These are phyloP conservation scores for Junonia oenone DNA, from an alignment of 2,888 invertebrate genomes.

Conservation along the genomic window DNA sequence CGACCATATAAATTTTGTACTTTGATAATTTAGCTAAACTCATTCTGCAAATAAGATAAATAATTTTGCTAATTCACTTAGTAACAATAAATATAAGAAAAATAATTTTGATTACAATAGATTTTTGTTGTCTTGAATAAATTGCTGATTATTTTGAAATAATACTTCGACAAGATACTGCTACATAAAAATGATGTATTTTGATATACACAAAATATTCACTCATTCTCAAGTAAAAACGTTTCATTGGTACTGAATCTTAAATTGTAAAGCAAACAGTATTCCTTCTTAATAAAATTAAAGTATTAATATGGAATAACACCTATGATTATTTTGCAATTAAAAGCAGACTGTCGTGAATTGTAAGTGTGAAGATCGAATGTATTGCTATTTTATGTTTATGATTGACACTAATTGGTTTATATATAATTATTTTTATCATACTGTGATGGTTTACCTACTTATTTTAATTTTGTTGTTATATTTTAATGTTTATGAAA, in stretches of 20 bases:
- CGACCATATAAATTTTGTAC: conserved; percentile 1
- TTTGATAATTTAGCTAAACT: background rate
- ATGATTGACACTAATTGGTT: conserved; percentile 35
- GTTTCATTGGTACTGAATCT: background rate
- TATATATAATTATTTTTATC: conserved; percentile 33
- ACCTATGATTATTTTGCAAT: conserved; percentile 8
- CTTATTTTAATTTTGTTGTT: conserved; percentile 51
- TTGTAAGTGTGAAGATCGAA: conserved; percentile 1
- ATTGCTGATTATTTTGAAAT: too few relatives aligned
- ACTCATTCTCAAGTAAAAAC: background rate
- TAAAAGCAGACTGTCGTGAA: background rate
- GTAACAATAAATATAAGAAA: background rate
- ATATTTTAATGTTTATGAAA: conserved; percentile 36
- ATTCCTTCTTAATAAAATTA: conserved; percentile 19
- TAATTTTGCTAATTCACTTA: background rate
- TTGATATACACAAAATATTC: background rate
- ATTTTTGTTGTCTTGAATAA: too few relatives aligned
- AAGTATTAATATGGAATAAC: conserved; percentile 7
- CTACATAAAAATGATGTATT: background rate
- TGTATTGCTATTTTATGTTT: conserved; percentile 23
- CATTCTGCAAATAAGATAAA: background rate
- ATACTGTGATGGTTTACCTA: conserved; percentile 54
- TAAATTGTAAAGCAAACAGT: conserved; percentile 23
- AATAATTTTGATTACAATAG: background rate
- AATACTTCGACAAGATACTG: too few relatives aligned